Evolutionary conservation across 2,888 invertebrate genomes (phyloP).

Genomic region (Cosmorhoe ocellata): DNA sequence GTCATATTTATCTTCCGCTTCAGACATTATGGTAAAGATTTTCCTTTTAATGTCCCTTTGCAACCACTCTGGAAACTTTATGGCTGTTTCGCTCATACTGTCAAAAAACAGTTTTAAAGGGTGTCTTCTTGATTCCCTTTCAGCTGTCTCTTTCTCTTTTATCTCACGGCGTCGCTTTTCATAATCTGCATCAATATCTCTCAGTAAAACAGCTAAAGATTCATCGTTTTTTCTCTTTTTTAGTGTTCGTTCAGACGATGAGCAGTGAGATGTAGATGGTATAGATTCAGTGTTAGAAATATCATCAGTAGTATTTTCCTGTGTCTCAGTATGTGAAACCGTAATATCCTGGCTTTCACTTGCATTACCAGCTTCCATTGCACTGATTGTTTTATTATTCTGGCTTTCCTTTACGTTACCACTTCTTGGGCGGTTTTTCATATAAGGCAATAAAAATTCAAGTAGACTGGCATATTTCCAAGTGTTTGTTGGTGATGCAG

Average conservation of each 20-base stretch:
- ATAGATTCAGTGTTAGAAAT: conserved; percentile 14
- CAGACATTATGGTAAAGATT: conserved; percentile 14
- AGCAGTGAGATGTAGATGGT: conserved; percentile 15
- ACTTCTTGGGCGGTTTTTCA: conserved; percentile 30
- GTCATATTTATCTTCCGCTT: conserved; percentile 13
- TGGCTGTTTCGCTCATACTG: conserved; percentile 18
- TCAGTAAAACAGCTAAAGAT: conserved; percentile 14
- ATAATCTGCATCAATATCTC: conserved; percentile 17
- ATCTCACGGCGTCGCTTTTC: conserved; percentile 13
- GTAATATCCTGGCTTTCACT: conserved; percentile 16
- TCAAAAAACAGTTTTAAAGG: conserved; percentile 17
- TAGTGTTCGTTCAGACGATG: conserved; percentile 8
- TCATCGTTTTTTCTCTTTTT: conserved; percentile 14
- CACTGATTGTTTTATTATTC: conserved; percentile 13
- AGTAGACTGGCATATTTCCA: conserved; percentile 5
- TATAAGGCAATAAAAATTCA: conserved; percentile 6
- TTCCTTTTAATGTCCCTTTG: conserved; percentile 19
- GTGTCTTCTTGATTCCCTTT: conserved; percentile 14
- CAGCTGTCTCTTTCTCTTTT: conserved; percentile 14
- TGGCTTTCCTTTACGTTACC: conserved; percentile 19
- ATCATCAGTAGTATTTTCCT: conserved; percentile 9
- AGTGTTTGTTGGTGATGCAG: not conserved
- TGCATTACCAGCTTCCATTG: conserved; percentile 18
- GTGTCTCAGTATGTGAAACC: conserved; percentile 6
- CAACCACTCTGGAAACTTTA: conserved; percentile 18